phyloP scores from a whole-genome alignment of 2,888 invertebrate genomes.

The Electrophaes corylata region DNA sequence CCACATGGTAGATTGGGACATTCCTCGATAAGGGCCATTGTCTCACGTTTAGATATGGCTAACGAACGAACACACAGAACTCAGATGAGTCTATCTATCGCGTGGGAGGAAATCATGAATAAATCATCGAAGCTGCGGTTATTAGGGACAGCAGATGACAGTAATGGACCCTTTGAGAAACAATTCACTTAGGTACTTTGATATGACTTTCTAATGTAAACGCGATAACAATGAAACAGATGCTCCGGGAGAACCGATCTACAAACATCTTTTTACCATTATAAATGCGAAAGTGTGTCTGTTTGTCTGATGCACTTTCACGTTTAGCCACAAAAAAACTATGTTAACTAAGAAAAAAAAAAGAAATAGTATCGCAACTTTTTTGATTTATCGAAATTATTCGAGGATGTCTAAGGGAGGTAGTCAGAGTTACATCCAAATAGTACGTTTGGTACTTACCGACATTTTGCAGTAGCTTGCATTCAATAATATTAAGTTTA shows the following conservation, averaged over 20 bases:
- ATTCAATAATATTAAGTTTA: too few species aligned
- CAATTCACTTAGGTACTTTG: constrained; percentile 12
- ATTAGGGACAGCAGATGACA: constrained; percentile 18
- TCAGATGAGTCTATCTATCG: constrained; percentile 15
- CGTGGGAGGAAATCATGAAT: constrained; percentile 30
- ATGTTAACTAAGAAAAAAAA: too few species aligned
- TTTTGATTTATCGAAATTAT: too few species aligned
- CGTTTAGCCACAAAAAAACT: too few species aligned
- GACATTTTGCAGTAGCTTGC: too few species aligned
- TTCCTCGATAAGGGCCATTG: constrained; percentile 28
- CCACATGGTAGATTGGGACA: constrained; percentile 41
- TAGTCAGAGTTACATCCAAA: too few species aligned
- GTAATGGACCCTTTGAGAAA: constrained; percentile 21
- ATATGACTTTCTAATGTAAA: not conserved
- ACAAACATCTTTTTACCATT: too few species aligned
- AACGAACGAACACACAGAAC: constrained; percentile 12
- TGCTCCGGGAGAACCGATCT: not conserved
- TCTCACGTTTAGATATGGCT: constrained; percentile 13
- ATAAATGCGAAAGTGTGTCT: too few species aligned
- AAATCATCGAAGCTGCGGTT: constrained; percentile 17
- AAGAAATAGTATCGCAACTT: too few species aligned
- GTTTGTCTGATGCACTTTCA: too few species aligned
- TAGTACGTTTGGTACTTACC: too few species aligned
- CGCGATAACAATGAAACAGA: not conserved
- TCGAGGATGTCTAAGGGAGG: too few species aligned